Conservation (phyloP, 2,113 vertebrate genomes). For the Tragelaphus imberbis region DNA sequence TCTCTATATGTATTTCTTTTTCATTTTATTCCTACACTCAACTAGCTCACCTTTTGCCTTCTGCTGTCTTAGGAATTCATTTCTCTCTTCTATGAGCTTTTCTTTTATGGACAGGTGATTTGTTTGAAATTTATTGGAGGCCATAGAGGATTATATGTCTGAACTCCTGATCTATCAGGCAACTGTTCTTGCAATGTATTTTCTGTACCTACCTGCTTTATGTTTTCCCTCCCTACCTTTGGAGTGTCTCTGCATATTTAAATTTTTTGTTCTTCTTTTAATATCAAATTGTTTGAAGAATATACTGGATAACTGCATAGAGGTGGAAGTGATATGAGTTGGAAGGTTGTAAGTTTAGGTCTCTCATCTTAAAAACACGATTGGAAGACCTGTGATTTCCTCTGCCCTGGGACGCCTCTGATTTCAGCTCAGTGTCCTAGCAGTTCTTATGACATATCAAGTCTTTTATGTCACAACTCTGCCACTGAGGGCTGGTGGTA, state of each 20-base stretch:
- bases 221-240: neutral
- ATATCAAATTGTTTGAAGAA: neutral
- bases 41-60: neutral
- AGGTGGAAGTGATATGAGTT: neutral
- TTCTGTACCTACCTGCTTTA: neutral
- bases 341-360: neutral
- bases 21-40: neutral
- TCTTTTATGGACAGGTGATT: neutral
- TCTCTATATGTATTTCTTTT: neutral
- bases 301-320: neutral
- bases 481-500: neutral
- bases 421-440: neutral
- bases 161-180: neutral
- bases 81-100: neutral
- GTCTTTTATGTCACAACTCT: neutral
- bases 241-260: neutral
- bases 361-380: neutral
- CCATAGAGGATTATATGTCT: neutral
- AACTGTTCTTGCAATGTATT: neutral
- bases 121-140: neutral
- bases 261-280: neutral
- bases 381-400: neutral
- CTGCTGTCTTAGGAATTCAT: neutral
- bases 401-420: neutral
- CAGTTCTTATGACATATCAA: neutral